Evolutionary conservation across 2,888 invertebrate species (phyloP).

Genomic region (Aproaerema taeniolella): DNA sequence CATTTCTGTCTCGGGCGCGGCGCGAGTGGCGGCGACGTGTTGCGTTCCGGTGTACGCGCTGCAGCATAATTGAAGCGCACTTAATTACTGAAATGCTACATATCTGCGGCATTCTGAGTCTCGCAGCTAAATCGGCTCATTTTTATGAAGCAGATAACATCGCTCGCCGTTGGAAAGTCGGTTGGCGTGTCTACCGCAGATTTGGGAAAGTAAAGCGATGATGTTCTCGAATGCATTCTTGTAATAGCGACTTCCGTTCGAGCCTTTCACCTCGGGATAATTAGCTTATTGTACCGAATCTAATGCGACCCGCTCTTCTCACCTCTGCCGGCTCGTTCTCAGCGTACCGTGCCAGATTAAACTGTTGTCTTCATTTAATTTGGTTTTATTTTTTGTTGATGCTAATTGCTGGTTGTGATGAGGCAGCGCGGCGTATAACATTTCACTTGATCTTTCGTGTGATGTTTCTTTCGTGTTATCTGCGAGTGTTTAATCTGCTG

Average conservation of each 20-base stretch:
- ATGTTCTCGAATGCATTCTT: constrained; percentile 43
- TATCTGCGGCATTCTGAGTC: constrained; percentile 42
- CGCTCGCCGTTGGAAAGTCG: constrained; percentile 37
- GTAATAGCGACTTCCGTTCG: constrained; percentile 29
- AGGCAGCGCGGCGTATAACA: too few relatives aligned
- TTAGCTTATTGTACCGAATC: constrained; percentile 13
- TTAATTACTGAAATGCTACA: constrained; percentile 57
- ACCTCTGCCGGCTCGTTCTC: not conserved
- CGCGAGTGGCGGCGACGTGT: constrained; percentile 28
- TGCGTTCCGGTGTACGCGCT: constrained; percentile 49
- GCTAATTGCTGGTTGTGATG: too few relatives aligned
- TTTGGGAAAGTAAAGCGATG: constrained; percentile 52
- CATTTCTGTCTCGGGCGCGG: too few relatives aligned
- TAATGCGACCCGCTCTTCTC: constrained; percentile 5
- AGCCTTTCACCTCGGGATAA: constrained; percentile 40
- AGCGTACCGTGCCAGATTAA: not conserved
- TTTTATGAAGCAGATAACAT: constrained; percentile 34
- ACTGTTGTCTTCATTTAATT: not conserved
- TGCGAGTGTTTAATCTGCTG: too few relatives aligned
- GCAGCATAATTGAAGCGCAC: constrained; percentile 47
- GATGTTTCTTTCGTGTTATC: too few relatives aligned
- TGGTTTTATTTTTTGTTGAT: not conserved
- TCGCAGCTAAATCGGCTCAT: constrained; percentile 46
- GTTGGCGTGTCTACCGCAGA: constrained; percentile 36
- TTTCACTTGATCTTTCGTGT: too few relatives aligned